These are phyloP conservation scores for Drosophila pseudoananassae DNA, from an alignment of 1,140 invertebrate genomes.

Conservation along the genomic window DNA sequence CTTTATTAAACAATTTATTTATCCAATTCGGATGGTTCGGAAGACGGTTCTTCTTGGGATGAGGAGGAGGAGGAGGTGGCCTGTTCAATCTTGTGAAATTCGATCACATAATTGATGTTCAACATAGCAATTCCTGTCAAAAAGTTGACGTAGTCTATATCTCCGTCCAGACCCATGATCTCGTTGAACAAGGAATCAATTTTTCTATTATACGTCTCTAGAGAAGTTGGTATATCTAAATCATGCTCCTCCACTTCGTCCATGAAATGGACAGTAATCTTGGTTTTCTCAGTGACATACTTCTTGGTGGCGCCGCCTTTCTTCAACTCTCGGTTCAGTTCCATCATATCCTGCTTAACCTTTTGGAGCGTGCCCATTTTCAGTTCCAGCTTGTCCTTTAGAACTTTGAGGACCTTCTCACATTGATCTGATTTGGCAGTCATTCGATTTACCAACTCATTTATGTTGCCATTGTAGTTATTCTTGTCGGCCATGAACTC, in stretches of 20 bases:
- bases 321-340: slow-evolving; percentile 28
- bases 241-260: slow-evolving; percentile 39
- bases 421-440: slow-evolving; percentile 23
- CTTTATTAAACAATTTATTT: no score
- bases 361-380: slow-evolving; percentile 27
- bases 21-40: no score
- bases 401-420: slow-evolving; percentile 9
- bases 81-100: slow-evolving; percentile 11
- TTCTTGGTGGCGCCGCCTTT: background rate
- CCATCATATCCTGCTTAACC: slow-evolving; percentile 46
- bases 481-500: slow-evolving; percentile 35
- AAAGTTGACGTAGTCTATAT: slow-evolving; percentile 38
- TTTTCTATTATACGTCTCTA: slow-evolving; percentile 32
- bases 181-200: slow-evolving; percentile 36
- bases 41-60: background rate
- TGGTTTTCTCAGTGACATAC: background rate
- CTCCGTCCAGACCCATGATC: slow-evolving; percentile 37
- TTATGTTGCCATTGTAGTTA: slow-evolving; percentile 21
- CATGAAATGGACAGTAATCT: slow-evolving; percentile 26
- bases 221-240: slow-evolving; percentile 25
- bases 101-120: slow-evolving; percentile 27
- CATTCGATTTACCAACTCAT: slow-evolving; percentile 14
- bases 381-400: slow-evolving; percentile 18
- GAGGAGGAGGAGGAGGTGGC: background rate
- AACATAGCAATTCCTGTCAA: slow-evolving; percentile 21